Percentiles rank a stretch among this genome's conserved stretches.
Evolutionary conservation across 2,797 vertebrate genomes (phyloP).

Genomic region (Pelobates cultripes): DNA sequence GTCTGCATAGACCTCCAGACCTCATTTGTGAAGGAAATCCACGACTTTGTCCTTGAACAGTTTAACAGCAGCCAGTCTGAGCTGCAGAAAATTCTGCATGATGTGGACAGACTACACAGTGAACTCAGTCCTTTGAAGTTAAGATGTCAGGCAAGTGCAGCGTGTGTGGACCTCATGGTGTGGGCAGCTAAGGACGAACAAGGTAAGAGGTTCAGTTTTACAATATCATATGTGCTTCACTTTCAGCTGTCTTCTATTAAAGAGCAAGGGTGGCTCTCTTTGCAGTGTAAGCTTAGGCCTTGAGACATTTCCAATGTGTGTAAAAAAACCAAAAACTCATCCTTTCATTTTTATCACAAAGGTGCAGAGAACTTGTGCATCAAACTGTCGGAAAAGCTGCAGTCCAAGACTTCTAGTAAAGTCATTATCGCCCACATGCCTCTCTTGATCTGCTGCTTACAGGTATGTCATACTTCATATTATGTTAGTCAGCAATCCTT

Average conservation of each 20-base stretch:
- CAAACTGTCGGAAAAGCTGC: conserved; percentile 94
- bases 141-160: conserved; percentile 94
- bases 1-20: conserved; percentile 85
- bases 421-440: conserved; percentile 97
- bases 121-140: conserved; percentile 92
- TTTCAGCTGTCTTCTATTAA: too few species aligned
- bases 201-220: conserved; percentile 70
- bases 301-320: neutral
- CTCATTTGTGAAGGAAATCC: conserved; percentile 91
- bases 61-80: conserved; percentile 95
- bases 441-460: conserved; percentile 93
- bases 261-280: too few species aligned
- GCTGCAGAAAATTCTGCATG: conserved; percentile 93
- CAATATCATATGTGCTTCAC: too few species aligned
- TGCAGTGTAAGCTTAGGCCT: neutral
- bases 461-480: conserved; percentile 73
- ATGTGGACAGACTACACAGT: conserved; percentile 87
- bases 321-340: neutral
- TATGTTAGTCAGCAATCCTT: too few species aligned
- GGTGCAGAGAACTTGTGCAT: conserved; percentile 96
- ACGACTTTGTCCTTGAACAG: conserved; percentile 97
- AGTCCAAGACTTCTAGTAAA: conserved; percentile 98
- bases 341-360: conserved; percentile 61
- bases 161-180: conserved; percentile 98
- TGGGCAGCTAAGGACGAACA: conserved; percentile 98